These are phyloP conservation scores for Pteropus alecto DNA, from an alignment of 2,113 vertebrate species.

Conservation along the genomic window DNA sequence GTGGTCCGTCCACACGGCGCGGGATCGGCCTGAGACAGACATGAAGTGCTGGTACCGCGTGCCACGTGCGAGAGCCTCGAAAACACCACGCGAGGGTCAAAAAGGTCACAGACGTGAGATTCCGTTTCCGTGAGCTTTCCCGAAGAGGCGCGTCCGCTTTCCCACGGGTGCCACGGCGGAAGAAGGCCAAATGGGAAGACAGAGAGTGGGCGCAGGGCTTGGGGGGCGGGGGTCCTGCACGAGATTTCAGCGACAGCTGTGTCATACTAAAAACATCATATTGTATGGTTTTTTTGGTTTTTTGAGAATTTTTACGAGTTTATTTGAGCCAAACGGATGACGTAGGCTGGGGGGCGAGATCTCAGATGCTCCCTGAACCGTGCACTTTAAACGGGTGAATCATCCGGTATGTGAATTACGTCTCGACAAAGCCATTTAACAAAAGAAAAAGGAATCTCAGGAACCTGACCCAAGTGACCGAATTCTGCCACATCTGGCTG, in stretches of 20 bases:
- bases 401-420: background rate
- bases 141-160: background rate
- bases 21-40: background rate
- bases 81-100: background rate
- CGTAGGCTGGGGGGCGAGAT: no score
- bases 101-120: background rate
- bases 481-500: background rate
- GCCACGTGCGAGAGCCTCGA: background rate
- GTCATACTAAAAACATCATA: background rate
- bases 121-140: background rate
- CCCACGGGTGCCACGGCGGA: background rate
- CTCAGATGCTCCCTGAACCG: background rate
- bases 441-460: background rate
- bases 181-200: background rate
- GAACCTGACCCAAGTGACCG: background rate
- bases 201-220: background rate
- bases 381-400: background rate
- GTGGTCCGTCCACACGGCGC: no score
- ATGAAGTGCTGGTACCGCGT: background rate
- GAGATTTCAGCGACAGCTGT: background rate
- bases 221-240: background rate
- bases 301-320: no score
- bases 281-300: background rate
- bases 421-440: background rate
- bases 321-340: no score